These are phyloP conservation scores for Anniella stebbinsi DNA, from an alignment of 2,797 vertebrate species.

Conservation along the genomic window DNA sequence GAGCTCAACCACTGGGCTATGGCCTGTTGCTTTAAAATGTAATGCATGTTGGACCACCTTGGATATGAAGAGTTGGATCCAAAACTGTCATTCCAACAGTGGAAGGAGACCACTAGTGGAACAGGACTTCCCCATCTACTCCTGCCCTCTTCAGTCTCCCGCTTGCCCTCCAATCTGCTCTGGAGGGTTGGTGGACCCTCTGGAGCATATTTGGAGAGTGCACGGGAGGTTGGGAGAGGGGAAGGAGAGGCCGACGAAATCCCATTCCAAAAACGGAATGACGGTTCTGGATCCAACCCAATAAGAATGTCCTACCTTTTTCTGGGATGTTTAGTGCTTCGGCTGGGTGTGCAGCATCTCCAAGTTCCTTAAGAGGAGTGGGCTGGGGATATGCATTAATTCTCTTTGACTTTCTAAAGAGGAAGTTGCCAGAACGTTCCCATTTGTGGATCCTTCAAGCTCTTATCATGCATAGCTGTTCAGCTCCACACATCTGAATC, in stretches of 20 bases:
- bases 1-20: not conserved
- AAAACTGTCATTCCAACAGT: no score
- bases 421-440: not conserved
- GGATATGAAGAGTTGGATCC: not conserved
- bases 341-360: not conserved
- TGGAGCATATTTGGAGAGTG: no score
- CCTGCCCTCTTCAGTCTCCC: no score
- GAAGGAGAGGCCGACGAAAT: no score
- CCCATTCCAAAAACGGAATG: no score
- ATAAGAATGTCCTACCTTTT: not conserved
- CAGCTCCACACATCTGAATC: not conserved
- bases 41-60: not conserved
- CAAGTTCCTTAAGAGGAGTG: not conserved
- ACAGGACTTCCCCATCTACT: no score
- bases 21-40: not conserved
- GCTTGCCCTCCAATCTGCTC: no score
- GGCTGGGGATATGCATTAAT: not conserved
- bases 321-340: not conserved
- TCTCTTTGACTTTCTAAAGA: not conserved
- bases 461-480: not conserved
- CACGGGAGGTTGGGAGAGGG: no score
- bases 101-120: no score
- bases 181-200: no score
- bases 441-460: not conserved
- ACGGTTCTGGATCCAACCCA: not conserved